Evolutionary conservation across 1,140 invertebrate species (phyloP), one percentile per base, ranked within the genome.

Genomic region (Spodoptera litura): DNA sequence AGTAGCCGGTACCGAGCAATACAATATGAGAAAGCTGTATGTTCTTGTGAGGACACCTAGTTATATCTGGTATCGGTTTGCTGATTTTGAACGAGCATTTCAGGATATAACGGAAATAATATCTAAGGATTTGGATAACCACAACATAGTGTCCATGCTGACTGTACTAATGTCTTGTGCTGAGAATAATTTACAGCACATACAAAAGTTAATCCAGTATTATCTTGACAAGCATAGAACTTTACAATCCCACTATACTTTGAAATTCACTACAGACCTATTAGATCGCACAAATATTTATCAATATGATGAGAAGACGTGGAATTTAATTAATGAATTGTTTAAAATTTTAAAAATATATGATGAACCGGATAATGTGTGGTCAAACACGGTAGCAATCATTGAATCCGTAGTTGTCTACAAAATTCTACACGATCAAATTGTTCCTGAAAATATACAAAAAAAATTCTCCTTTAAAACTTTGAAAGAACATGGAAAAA

Each of bases 1-100:
- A 49, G 27, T 81, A 15, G 44, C 78, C 9, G 81, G 66, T 59
- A 68, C 59, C 35, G 78, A 87, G 76, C 82, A 52, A 53, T 75
- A 58, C 6, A 27, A 78, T 12, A 82, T 86, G 51, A 81, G 27
- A 13, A 81, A 80, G 58, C 58, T 86, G 20, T 62, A 55, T 58
- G 27, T 44, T 10, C 11, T 31, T 11, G 44, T 35, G 13, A 27
- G 10, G 31, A 35, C 20, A 25, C 56, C 81, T 31, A 44, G 61
- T 25, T 82, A 83, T 56, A 6, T 59, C 11, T 91, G 88, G 89
- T 91, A 90, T 74, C 61, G 83, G 52, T 89, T 85, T 80, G 87
- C 85, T 68, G 78, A 87, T 35, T 93, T 92, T 76, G 79, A 89
- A 55, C 52, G 81, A 11, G 88, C 91, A 25, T 88, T 89, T 81